Percentiles rank a stretch among this genome's conserved stretches.
These are phyloP conservation scores for Typhlichthys eigenmanni DNA, from an alignment of 2,797 vertebrate species.

Conservation along the genomic window DNA sequence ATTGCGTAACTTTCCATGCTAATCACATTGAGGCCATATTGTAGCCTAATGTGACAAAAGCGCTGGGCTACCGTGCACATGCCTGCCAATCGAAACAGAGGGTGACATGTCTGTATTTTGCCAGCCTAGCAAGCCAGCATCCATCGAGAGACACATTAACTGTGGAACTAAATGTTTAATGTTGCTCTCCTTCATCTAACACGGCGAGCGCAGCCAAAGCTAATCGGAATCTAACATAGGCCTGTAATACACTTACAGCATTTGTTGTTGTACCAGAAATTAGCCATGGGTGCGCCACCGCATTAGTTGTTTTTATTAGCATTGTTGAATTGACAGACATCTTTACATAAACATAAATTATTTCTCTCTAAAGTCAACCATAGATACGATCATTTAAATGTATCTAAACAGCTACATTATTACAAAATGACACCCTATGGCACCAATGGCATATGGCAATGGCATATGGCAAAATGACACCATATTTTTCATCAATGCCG, in stretches of 20 bases:
- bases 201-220: slow-evolving; percentile 30
- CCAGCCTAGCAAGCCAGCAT: slow-evolving; percentile 20
- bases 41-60: slow-evolving; percentile 28
- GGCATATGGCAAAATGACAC: too few species aligned
- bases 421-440: too few species aligned
- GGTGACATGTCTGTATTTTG: slow-evolving; percentile 10
- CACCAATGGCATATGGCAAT: too few species aligned
- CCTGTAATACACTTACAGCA: slow-evolving; percentile 16
- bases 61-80: slow-evolving; percentile 2
- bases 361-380: too few species aligned
- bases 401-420: too few species aligned
- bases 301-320: too few species aligned
- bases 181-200: slow-evolving; percentile 1
- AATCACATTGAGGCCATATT: slow-evolving; percentile 41
- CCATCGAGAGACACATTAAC: slow-evolving; percentile 32
- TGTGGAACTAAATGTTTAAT: slow-evolving; percentile 20
- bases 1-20: slow-evolving; percentile 42
- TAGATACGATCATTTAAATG: too few species aligned
- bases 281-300: too few species aligned
- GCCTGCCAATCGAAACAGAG: neutral
- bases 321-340: too few species aligned
- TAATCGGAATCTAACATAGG: slow-evolving; percentile 36
- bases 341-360: too few species aligned
- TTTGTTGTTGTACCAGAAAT: slow-evolving; percentile 10
- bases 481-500: too few species aligned